These are phyloP conservation scores for Pogona vitticeps DNA, from an alignment of 2,113 vertebrate species.

Conservation along the genomic window DNA sequence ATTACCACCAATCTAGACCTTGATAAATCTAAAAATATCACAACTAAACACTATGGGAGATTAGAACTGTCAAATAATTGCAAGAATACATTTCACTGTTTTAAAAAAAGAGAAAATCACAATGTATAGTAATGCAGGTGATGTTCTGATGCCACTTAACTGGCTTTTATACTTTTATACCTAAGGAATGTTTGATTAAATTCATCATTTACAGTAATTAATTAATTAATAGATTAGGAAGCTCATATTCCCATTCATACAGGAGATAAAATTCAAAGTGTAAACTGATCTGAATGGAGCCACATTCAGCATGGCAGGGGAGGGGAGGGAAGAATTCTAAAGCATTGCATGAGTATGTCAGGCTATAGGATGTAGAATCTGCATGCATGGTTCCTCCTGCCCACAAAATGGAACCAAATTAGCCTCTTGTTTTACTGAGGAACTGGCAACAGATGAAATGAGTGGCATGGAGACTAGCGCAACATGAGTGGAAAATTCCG, in stretches of 20 bases:
- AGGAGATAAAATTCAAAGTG: not conserved
- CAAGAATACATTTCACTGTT: not conserved
- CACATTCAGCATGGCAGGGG: too few species aligned
- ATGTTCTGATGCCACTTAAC: not conserved
- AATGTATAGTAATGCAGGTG: not conserved
- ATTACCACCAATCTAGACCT: constrained; percentile 16
- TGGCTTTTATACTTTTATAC: not conserved
- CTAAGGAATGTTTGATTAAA: constrained; percentile 13
- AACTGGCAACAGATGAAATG: too few species aligned
- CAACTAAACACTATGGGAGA: not conserved
- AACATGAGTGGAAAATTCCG: too few species aligned
- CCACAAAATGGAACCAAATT: too few species aligned
- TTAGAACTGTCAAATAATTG: not conserved
- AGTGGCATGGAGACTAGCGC: too few species aligned
- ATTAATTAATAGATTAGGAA: not conserved
- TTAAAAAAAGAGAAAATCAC: not conserved
- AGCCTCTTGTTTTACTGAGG: too few species aligned
- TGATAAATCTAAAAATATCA: not conserved
- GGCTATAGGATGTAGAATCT: not conserved
- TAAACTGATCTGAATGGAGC: not conserved
- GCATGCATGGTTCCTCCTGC: not conserved
- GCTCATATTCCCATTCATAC: not conserved
- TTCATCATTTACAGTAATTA: not conserved
- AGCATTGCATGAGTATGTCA: not conserved
- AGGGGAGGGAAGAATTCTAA: too few species aligned